A percentile compares a stretch with the other conserved stretches of the same genome.
These are phyloP conservation scores for Anagrus nilaparvatae DNA, from an alignment of 1,140 invertebrate species.

Conservation along the genomic window DNA sequence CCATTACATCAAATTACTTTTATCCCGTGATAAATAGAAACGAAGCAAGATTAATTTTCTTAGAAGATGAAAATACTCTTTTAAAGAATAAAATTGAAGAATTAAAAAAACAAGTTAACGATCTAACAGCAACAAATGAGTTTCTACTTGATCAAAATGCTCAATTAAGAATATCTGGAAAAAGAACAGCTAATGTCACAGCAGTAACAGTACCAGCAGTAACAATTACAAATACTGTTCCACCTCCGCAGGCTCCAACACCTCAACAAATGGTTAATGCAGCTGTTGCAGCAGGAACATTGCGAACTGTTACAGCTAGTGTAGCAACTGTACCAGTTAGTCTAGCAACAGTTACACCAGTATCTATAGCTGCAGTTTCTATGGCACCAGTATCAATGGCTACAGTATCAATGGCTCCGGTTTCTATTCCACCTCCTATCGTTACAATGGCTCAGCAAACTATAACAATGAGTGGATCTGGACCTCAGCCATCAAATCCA, in stretches of 20 bases:
- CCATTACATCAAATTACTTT: slow-evolving; percentile 31
- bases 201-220: slow-evolving; percentile 49
- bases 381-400: slow-evolving; percentile 49
- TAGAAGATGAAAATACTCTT: slow-evolving; percentile 67
- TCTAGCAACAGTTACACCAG: no score
- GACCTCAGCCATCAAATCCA: no score
- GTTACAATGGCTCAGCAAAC: no score
- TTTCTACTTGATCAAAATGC: slow-evolving; percentile 75
- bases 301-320: no score
- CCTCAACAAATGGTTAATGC: slow-evolving; percentile 42
- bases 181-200: slow-evolving; percentile 42
- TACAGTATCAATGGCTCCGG: no score
- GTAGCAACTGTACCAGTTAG: no score
- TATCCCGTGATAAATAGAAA: slow-evolving; percentile 37
- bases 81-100: slow-evolving; percentile 63
- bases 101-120: slow-evolving; percentile 59
- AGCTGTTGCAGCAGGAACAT: slow-evolving; percentile 40
- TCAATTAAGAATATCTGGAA: slow-evolving; percentile 56
- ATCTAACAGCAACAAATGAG: slow-evolving; percentile 70
- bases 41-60: slow-evolving; percentile 42
- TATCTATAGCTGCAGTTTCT: slow-evolving; percentile 47
- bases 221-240: slow-evolving; percentile 48
- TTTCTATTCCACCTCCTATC: no score
- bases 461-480: no score
- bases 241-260: no score